phyloP scores from a whole-genome alignment of 2,113 vertebrate genomes.

The Cichladusa arquata region DNA sequence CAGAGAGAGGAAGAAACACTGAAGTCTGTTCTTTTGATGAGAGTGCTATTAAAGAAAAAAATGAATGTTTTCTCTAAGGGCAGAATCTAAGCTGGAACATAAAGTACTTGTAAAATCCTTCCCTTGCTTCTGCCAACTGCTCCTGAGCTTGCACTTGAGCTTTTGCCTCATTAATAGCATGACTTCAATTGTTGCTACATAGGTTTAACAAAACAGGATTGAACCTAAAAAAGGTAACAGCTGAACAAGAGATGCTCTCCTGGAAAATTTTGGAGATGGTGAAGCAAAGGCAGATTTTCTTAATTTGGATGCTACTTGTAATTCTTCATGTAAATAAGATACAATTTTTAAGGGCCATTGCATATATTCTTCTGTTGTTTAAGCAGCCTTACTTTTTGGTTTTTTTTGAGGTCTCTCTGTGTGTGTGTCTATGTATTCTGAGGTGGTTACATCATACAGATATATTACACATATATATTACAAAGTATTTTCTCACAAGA shows the following conservation, averaged over 20 bases:
- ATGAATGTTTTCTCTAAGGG: not conserved
- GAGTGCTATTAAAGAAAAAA: not conserved
- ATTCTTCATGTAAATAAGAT: not conserved
- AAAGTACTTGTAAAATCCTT: not conserved
- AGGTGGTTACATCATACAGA: not conserved
- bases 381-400: not conserved
- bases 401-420: rapidly evolving
- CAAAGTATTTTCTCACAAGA: not conserved
- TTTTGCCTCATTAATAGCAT: not conserved
- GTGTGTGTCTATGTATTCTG: not conserved
- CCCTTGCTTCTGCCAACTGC: not conserved
- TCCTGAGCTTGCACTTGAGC: not conserved
- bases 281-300: not conserved
- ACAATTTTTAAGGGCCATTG: not conserved
- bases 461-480: not conserved
- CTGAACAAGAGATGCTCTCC: not conserved
- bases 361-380: not conserved
- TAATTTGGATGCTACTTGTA: not conserved
- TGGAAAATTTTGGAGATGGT: not conserved
- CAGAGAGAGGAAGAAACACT: not conserved
- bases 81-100: not conserved
- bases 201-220: not conserved
- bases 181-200: not conserved
- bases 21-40: not conserved
- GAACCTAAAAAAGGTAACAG: not conserved